Evolutionary conservation across 2,888 invertebrate species (phyloP).

Genomic region (Ischnura elegans): DNA sequence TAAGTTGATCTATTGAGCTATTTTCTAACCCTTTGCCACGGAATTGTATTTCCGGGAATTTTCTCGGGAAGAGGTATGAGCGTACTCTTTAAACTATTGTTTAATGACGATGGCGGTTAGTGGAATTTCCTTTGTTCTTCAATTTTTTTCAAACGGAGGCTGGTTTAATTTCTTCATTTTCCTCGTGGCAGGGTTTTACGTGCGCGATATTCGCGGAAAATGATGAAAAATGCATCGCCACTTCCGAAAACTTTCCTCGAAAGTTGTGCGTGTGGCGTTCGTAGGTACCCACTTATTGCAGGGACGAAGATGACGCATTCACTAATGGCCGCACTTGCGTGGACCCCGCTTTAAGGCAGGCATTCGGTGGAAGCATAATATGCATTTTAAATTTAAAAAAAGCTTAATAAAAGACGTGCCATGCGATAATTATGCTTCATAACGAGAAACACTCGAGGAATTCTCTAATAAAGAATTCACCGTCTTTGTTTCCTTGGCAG

Average conservation of each 20-base stretch:
- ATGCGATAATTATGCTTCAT: conserved; percentile 41
- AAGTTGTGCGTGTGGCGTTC: neutral
- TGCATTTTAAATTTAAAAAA: neutral
- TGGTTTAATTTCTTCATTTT: neutral
- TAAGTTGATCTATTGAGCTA: neutral
- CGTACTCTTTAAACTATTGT: neutral
- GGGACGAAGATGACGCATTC: neutral
- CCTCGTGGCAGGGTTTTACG: neutral
- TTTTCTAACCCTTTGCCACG: neutral
- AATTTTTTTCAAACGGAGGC: neutral
- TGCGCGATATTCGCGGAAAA: neutral
- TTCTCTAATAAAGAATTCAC: conserved; percentile 55
- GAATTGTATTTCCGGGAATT: neutral
- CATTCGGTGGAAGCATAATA: conserved; percentile 8
- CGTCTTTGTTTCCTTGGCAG: neutral
- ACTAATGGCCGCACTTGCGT: neutral
- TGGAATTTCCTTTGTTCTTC: neutral
- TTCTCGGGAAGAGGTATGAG: neutral
- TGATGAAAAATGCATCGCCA: neutral
- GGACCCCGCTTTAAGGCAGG: neutral
- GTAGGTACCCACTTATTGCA: neutral
- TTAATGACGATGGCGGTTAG: neutral
- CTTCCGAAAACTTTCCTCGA: neutral
- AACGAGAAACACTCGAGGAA: conserved; percentile 54
- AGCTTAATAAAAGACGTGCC: neutral